Conservation (phyloP, 2,797 vertebrate species). For the Hoplostethus atlanticus region DNA sequence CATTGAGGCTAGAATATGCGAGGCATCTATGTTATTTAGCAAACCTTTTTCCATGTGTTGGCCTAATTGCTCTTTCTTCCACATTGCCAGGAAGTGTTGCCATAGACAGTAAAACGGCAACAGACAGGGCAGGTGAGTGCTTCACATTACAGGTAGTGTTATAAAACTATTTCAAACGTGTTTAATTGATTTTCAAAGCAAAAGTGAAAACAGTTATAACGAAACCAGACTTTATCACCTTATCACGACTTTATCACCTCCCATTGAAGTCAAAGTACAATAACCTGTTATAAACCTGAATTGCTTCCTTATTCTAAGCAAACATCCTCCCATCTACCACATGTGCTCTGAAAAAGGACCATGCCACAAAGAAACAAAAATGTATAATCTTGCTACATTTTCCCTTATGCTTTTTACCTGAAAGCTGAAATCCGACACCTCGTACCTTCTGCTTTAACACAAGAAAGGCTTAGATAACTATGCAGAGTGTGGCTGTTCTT, state of each 20-base stretch:
- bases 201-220: constrained; percentile 35
- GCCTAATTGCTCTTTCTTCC: neutral
- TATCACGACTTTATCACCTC: no score
- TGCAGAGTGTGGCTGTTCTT: constrained; percentile 43
- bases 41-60: neutral
- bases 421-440: neutral
- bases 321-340: no score
- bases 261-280: no score
- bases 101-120: constrained; percentile 62
- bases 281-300: no score
- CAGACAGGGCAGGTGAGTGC: constrained; percentile 60
- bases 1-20: neutral
- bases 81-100: constrained; percentile 72
- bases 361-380: no score
- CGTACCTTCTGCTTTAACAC: neutral
- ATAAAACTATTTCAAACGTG: no score
- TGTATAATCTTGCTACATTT: no score
- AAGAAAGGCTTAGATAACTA: neutral
- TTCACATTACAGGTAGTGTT: neutral
- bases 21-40: neutral
- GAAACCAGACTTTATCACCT: no score
- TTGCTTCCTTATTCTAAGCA: no score
- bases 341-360: no score
- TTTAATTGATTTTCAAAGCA: neutral
- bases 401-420: neutral